Conservation (phyloP, 92 coral and sea anemone species). For the Metridium senile region DNA sequence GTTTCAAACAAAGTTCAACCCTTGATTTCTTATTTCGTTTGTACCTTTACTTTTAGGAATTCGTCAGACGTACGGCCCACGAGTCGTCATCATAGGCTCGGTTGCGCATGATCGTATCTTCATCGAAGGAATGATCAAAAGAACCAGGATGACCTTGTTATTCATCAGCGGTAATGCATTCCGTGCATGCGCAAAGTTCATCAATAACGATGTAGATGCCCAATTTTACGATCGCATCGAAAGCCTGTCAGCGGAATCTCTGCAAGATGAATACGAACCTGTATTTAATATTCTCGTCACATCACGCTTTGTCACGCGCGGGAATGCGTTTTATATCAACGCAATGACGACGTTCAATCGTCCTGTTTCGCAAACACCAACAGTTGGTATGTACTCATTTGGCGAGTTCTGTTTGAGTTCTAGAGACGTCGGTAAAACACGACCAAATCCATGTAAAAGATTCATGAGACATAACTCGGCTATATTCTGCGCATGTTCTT, state of each 20-base stretch:
- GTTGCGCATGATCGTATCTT: conserved; percentile 98
- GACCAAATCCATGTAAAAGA: conserved; percentile 71
- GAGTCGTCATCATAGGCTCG: conserved; percentile 83
- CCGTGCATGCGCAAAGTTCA: conserved; percentile 90
- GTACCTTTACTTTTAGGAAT: no score
- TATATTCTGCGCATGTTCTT: conserved; percentile 84
- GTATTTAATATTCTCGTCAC: conserved; percentile 78
- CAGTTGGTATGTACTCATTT: conserved; percentile 87
- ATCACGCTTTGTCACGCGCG: conserved; percentile 91
- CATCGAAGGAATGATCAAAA: conserved; percentile 86
- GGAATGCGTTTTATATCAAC: conserved; percentile 89
- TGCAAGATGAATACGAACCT: conserved; percentile 62
- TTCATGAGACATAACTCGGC: conserved; percentile 87
- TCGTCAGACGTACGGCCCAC: conserved; percentile 87
- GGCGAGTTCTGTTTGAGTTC: conserved; percentile 91
- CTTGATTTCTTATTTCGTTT: no score
- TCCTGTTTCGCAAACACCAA: conserved; percentile 58
- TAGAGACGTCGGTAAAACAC: conserved; percentile 62
- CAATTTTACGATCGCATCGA: conserved; percentile 83
- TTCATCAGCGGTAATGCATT: conserved; percentile 78
- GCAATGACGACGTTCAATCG: conserved; percentile 86
- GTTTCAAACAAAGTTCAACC: no score
- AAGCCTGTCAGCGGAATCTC: conserved; percentile 63
- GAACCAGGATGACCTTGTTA: conserved; percentile 81
- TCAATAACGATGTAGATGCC: conserved; percentile 69